Evolutionary conservation across 2,797 vertebrate species (phyloP).

Genomic region (Artibeus jamaicensis): DNA sequence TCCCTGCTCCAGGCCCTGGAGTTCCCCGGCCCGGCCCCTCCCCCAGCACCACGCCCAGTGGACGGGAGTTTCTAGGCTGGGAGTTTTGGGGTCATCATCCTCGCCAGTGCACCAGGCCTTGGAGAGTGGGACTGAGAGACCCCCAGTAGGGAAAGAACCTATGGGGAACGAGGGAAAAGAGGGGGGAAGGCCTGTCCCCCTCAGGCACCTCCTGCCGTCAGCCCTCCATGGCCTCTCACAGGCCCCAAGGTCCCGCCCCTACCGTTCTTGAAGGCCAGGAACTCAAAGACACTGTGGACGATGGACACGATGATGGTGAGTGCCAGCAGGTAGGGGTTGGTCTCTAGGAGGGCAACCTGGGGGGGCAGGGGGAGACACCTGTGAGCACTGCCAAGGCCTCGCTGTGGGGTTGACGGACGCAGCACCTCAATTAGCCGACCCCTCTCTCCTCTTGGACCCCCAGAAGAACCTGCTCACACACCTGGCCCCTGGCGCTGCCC

Average conservation of each 20-base stretch:
- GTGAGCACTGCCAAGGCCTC: background rate
- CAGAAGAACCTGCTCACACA: background rate
- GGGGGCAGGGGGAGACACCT: background rate
- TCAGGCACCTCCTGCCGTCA: fast-evolving
- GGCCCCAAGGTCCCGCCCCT: slow-evolving; percentile 24
- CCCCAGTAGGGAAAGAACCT: background rate
- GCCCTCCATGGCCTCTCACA: fast-evolving
- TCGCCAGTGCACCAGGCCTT: background rate
- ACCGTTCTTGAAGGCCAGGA: slow-evolving; percentile 98
- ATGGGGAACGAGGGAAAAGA: background rate
- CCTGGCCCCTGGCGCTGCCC: background rate
- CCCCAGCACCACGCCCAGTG: background rate
- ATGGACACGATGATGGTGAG: slow-evolving; percentile 96
- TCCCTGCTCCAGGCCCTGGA: slow-evolving; percentile 63
- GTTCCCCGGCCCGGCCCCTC: slow-evolving; percentile 66
- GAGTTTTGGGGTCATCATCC: background rate
- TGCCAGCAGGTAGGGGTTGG: slow-evolving; percentile 94
- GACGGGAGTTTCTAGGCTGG: slow-evolving; percentile 16
- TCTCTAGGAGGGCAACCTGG: slow-evolving; percentile 95
- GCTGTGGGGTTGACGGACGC: fast-evolving
- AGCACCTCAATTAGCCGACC: fast-evolving
- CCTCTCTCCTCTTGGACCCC: background rate
- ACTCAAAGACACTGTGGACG: slow-evolving; percentile 97
- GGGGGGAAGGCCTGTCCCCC: background rate
- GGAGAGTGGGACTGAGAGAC: background rate